phyloP scores from a whole-genome alignment of 37 sponge, comb jelly and placozoan genomes.

The Geodia barretti region DNA sequence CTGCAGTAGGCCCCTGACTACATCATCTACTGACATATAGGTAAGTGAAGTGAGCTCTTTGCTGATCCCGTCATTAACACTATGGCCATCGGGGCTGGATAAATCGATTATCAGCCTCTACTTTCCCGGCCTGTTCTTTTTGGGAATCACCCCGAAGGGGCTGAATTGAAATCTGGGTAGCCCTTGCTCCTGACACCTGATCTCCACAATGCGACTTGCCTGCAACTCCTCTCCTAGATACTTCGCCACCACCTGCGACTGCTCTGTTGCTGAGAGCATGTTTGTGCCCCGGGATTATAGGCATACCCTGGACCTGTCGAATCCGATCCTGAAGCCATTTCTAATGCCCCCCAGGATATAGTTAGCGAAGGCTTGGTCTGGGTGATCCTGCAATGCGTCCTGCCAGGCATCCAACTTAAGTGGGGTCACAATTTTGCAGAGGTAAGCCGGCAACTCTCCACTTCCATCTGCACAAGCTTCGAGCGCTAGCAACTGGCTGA shows the following conservation, averaged over 20 bases:
- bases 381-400: not conserved
- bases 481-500: not conserved
- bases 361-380: not conserved
- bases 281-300: not conserved
- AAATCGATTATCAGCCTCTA: constrained; percentile 1
- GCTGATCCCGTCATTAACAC: constrained; percentile 12
- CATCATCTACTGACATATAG: not conserved
- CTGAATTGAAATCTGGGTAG: constrained; percentile 2
- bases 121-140: not conserved
- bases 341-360: too few relatives aligned
- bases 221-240: constrained; percentile 1
- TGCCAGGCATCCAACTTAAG: not conserved
- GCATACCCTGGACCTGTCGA: not conserved
- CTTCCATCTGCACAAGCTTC: too few relatives aligned
- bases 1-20: not conserved
- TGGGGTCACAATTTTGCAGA: not conserved
- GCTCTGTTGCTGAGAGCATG: not conserved
- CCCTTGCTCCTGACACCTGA: not conserved
- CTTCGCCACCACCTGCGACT: not conserved
- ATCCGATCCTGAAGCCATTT: constrained; percentile 3
- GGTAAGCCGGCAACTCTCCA: not conserved
- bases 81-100: constrained; percentile 4
- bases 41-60: not conserved
- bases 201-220: not conserved
- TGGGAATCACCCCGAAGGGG: constrained; percentile 15